Base-by-base conservation (phyloP, 2,113 vertebrate genomes). In the Leucopsar rothschildi region DNA sequence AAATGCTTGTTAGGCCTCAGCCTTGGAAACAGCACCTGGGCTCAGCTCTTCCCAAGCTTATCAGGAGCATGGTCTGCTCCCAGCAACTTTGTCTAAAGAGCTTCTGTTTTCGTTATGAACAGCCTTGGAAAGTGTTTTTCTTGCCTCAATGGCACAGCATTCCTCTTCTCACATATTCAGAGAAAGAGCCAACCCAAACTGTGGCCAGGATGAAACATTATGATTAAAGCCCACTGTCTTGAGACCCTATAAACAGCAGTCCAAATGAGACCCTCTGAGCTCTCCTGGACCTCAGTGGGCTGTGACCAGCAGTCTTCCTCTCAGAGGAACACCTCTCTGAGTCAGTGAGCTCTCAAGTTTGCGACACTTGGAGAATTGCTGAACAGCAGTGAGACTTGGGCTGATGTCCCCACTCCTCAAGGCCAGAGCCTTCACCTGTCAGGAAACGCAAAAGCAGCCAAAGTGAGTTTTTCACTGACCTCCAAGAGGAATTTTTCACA, bases 221-320 rank as follows among this genome's bases (percentile, higher is more conserved):
- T 33, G 52, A 47, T 27, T 49, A 24, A 47, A 60, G 42, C 55
- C 29, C 14, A 16, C 35, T 33, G 10, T 40, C 29, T 10, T 40
- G 29, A 4, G 2, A 27, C 22, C 6, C 35, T 52, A 40, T 13
- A 16, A 78, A 52, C 6, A 17, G 47, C 0, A 0, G 16, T n/a
- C 23, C 18, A 52, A 42, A 42, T 8, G 18, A 42, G 37, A 28
- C 29, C 37, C 37, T n/a, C n/a, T 52, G 37, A 78, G 37, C 47
- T 28, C 23, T 52, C 23, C 29, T 42, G 47, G 75, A n/a, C 9
- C 5, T 3, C 47, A 28, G 37, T 28, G 47, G 6, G 37, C 9
- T 42, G 24, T 28, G 75, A 64, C 14, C 18, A 63, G 45, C 47
- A 27, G 27, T 16, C 29, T 28, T 5, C 47, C 23, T 42, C 37